These are phyloP conservation scores for Calosoma granatense DNA, from an alignment of 1,140 invertebrate genomes.

Conservation along the genomic window DNA sequence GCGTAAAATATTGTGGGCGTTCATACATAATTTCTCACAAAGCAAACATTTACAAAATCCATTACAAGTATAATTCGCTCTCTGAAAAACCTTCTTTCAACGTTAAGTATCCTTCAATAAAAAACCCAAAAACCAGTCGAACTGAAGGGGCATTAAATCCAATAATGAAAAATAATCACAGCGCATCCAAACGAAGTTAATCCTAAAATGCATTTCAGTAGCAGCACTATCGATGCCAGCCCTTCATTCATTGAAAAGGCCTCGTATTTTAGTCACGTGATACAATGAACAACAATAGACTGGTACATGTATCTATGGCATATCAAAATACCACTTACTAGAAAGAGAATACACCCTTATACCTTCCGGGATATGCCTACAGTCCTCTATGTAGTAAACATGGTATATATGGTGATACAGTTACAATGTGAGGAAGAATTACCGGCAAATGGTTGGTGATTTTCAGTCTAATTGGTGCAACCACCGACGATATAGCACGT, in stretches of 20 bases:
- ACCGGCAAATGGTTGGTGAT: constrained; percentile 2
- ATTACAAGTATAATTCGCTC: no score
- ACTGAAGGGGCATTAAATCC: background rate
- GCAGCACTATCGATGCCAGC: background rate
- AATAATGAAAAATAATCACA: background rate
- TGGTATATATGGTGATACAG: background rate
- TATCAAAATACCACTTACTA: constrained; percentile 14
- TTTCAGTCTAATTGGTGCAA: constrained; percentile 12
- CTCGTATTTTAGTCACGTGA: background rate
- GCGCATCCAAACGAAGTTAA: background rate
- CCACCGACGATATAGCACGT: constrained; percentile 10
- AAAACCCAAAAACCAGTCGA: background rate
- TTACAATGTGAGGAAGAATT: background rate
- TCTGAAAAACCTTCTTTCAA: no score
- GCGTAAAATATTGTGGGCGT: no score
- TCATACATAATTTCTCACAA: no score
- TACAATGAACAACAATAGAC: background rate
- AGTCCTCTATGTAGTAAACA: constrained; percentile 1
- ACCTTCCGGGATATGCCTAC: constrained; percentile 6
- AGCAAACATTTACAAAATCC: no score
- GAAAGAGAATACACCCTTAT: constrained; percentile 13
- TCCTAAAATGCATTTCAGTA: background rate
- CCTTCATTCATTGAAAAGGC: background rate
- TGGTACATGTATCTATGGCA: background rate
- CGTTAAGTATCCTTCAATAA: no score